A percentile compares a stretch with the other conserved stretches of the same genome.
Conservation (phyloP, 1,140 invertebrate species). For the Drosophila ohnishii region DNA sequence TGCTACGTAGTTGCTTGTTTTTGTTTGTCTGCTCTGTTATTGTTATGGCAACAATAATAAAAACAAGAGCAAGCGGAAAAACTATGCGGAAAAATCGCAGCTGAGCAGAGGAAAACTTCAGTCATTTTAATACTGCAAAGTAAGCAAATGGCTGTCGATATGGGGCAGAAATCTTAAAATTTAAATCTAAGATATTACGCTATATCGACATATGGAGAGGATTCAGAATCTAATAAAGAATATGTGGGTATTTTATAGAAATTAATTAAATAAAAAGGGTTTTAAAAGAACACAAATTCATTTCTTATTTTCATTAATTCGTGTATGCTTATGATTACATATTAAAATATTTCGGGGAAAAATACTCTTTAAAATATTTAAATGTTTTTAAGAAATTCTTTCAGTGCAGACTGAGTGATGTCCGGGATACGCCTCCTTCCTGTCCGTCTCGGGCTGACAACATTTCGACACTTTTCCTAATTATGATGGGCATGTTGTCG, state of each 20-base stretch:
- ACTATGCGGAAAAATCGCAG: slow-evolving; percentile 42
- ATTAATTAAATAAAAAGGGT: no score
- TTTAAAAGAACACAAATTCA: no score
- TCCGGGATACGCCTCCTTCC: slow-evolving; percentile 18
- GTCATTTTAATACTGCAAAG: background rate
- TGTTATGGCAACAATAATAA: slow-evolving; percentile 46
- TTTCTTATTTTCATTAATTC: no score
- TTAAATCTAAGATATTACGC: background rate
- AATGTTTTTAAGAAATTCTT: background rate
- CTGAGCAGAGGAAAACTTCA: slow-evolving; percentile 18
- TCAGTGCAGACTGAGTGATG: slow-evolving; percentile 35
- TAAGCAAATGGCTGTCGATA: background rate
- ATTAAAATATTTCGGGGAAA: no score
- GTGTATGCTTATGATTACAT: no score
- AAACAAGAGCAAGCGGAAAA: slow-evolving; percentile 2
- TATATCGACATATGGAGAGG: background rate
- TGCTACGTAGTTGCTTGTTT: slow-evolving; percentile 40
- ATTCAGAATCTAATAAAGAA: no score
- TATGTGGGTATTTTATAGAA: no score
- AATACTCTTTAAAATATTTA: no score
- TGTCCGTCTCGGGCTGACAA: slow-evolving; percentile 56
- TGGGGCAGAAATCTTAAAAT: background rate
- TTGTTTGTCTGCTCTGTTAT: slow-evolving; percentile 38
- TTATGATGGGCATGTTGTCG: slow-evolving; percentile 77
- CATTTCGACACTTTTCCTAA: slow-evolving; percentile 77